Evolutionary conservation across 37 sponge, comb jelly and placozoan genomes (phyloP), one percentile per base, ranked within the genome.

Genomic region (Eunapius fragilis): DNA sequence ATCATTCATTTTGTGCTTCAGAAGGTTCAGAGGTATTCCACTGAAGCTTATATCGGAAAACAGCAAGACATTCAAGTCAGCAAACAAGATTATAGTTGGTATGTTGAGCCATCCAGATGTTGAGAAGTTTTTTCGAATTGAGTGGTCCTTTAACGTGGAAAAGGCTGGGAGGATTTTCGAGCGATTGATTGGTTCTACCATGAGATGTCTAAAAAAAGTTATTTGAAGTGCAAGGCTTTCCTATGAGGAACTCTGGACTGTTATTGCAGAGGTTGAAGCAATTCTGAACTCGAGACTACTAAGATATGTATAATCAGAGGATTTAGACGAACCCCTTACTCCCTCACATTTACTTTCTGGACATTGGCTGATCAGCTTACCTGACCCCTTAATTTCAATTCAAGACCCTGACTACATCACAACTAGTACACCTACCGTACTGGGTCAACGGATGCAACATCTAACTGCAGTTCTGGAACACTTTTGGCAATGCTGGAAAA

Each of bases 301-400:
- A 14, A 47, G 75, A 32, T 87, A 87, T 75, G 80, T 86, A 19
- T 70, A 73, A 37, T 17, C 41, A 26, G 86, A 86, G 17, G 86
- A 86, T 41, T 35, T 86, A 19, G 50, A 86, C 30, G 72, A 69
- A 27, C 86, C 86, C 23, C 70, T 71, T 72, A 86, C 85, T 24
- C 85, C 86, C 30, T 28, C 86, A n/a, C 86, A 86, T 70, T 41
- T 86, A 19, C 86, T 86, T 17, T 38, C 31, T 26, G 80, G 86
- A n/a, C 31, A 72, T 33, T 17, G 86, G 70, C 25, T 78, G 24
- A 24, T 79, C 25, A 78, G 72, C 45, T 37, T 86, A 27, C 80
- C 86, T 49, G 83, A 82, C 25, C 41, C 27, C 73, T 73, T 72
- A n/a, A 30, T 74, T 34, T n/a, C n/a, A 27, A n/a, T 25, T 22